Conservation (phyloP, 2,113 vertebrate genomes). For the Irena cyanogastra region DNA sequence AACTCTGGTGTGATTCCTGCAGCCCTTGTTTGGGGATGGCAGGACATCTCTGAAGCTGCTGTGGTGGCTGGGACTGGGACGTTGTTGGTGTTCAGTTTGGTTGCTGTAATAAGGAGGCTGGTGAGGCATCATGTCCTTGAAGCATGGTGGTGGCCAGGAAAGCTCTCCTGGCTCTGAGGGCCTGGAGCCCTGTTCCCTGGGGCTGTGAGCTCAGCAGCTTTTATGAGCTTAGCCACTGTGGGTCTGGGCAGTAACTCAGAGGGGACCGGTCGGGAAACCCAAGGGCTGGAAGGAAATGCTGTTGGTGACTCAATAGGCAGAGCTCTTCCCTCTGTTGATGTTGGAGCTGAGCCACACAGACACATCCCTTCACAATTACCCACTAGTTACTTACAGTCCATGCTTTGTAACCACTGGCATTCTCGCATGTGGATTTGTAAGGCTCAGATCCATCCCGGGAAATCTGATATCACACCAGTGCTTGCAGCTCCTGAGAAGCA, state of each 20-base stretch:
- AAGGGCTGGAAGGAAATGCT: constrained; percentile 29
- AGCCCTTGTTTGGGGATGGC: not conserved
- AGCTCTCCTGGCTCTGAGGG: not conserved
- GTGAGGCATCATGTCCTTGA: not conserved
- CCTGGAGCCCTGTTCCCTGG: not conserved
- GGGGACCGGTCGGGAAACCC: not conserved
- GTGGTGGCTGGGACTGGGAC: not conserved
- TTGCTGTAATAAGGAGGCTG: not conserved
- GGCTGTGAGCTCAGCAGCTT: not conserved
- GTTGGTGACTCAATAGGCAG: constrained; percentile 46
- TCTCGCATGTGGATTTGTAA: accelerated
- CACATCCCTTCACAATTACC: constrained; percentile 29
- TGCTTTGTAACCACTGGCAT: not conserved
- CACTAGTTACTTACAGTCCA: not conserved
- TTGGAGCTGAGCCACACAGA: constrained; percentile 34
- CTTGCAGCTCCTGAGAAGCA: not conserved
- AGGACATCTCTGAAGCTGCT: not conserved
- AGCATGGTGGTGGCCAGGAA: not conserved
- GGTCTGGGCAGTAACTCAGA: not conserved
- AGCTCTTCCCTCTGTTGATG: constrained; percentile 44
- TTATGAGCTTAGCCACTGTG: not conserved
- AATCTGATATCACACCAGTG: not conserved
- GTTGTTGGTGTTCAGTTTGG: not conserved
- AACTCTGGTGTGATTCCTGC: not conserved
- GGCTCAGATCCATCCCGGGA: not conserved